Percentiles rank a stretch among this genome's conserved stretches.
Evolutionary conservation across 2,113 vertebrate genomes (phyloP).

Genomic region (Plotosus lineatus): DNA sequence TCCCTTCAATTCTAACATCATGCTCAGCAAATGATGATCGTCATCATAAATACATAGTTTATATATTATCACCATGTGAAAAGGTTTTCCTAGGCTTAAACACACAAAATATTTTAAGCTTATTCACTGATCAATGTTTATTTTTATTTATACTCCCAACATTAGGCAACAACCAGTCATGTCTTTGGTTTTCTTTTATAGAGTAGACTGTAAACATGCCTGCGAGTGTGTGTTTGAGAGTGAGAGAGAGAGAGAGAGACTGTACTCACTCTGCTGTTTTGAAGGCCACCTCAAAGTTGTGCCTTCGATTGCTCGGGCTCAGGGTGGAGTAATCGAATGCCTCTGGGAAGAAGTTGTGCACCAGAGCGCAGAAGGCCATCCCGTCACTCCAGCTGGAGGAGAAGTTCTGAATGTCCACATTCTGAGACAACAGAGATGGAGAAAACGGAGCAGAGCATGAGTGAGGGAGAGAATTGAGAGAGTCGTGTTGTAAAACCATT

Average conservation of each 20-base stretch:
- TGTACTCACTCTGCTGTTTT: constrained; percentile 90
- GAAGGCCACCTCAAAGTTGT: constrained; percentile 96
- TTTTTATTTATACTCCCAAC: not conserved
- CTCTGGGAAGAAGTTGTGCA: constrained; percentile 96
- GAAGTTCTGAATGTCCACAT: constrained; percentile 97
- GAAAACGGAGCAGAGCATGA: not conserved
- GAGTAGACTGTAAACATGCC: not conserved
- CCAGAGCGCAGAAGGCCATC: constrained; percentile 96
- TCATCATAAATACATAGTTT: too few species aligned
- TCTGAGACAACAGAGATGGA: constrained; percentile 65
- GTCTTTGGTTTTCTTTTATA: not conserved
- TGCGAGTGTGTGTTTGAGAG: constrained; percentile 31
- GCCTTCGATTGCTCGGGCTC: constrained; percentile 88
- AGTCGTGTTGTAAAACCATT: not conserved
- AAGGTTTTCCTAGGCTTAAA: not conserved
- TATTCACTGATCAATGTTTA: not conserved
- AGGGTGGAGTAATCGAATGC: constrained; percentile 91
- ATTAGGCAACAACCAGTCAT: not conserved
- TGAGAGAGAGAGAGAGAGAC: too few species aligned
- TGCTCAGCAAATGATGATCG: too few species aligned
- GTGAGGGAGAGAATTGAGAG: not conserved
- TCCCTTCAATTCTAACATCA: too few species aligned
- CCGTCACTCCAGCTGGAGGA: constrained; percentile 97
- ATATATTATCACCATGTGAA: not conserved
- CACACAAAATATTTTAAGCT: not conserved